Conservation (phyloP, 2,113 vertebrate genomes). For the Eurystomus gularis region DNA sequence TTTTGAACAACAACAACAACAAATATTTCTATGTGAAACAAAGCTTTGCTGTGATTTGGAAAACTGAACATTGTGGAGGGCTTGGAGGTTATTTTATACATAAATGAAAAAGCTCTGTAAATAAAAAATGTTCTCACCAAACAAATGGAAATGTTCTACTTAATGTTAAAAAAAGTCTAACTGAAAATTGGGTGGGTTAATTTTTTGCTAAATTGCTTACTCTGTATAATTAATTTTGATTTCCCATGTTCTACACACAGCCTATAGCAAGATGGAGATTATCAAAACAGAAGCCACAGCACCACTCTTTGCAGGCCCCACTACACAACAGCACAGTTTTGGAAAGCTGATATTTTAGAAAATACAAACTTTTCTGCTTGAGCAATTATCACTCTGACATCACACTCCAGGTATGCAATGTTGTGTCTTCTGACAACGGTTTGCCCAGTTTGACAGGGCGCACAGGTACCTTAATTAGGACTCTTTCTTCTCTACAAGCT, state of each 20-base stretch:
- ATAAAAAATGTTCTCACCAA: not conserved
- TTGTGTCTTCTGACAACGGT: not conserved
- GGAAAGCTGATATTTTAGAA: not conserved
- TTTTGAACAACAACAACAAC: not conserved
- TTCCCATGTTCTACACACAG: not conserved
- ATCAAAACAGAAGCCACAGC: not conserved
- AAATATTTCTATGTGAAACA: not conserved
- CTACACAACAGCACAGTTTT: not conserved
- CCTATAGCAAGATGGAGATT: not conserved
- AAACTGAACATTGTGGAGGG: not conserved
- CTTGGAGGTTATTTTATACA: fast-evolving
- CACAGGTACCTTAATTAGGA: not conserved
- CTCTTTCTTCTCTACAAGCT: constrained; percentile 1
- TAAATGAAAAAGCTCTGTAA: not conserved
- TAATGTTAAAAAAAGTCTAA: not conserved
- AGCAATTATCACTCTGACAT: constrained; percentile 6
- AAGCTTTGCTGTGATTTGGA: not conserved
- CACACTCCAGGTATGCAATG: not conserved
- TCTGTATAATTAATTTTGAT: not conserved
- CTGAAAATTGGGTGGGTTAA: not conserved
- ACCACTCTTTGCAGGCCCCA: not conserved
- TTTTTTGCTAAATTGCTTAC: not conserved
- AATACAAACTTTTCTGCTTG: not conserved
- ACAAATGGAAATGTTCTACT: not conserved
- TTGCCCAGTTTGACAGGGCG: constrained; percentile 26